These are phyloP conservation scores for Nipponacmea schrenckii DNA, from an alignment of 2,888 invertebrate genomes.

Conservation along the genomic window DNA sequence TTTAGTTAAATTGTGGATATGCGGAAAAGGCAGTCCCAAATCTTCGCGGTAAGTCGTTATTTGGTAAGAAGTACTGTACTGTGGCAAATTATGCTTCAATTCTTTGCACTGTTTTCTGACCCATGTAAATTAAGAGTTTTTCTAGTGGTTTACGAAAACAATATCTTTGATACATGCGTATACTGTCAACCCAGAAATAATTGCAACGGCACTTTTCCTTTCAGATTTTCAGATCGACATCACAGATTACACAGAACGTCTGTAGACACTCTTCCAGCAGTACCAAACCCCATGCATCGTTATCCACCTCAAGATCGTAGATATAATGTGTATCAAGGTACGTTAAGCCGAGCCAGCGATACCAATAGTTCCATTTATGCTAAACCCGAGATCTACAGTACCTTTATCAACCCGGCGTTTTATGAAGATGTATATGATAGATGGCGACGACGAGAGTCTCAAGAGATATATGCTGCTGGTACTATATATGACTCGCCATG, in stretches of 20 bases:
- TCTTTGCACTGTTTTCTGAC: no score
- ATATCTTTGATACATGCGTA: no score
- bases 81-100: no score
- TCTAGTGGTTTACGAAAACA: no score
- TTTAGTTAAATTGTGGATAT: slow-evolving; percentile 21
- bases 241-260: background rate
- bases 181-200: no score
- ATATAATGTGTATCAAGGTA: background rate
- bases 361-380: slow-evolving; percentile 14
- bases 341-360: background rate
- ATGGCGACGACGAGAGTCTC: slow-evolving; percentile 18
- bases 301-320: background rate
- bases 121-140: no score
- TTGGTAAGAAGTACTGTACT: no score
- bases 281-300: background rate
- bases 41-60: no score
- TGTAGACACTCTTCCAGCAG: background rate
- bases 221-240: background rate
- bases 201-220: background rate
- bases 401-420: slow-evolving; percentile 28
- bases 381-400: slow-evolving; percentile 28
- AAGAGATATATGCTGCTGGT: slow-evolving; percentile 18
- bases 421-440: slow-evolving; percentile 29
- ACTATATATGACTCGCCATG: slow-evolving; percentile 24
- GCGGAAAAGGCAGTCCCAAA: background rate